Evolutionary conservation across 1,140 invertebrate genomes (phyloP), one percentile per base, ranked within the genome.

Genomic region (Campoletis sonorensis): DNA sequence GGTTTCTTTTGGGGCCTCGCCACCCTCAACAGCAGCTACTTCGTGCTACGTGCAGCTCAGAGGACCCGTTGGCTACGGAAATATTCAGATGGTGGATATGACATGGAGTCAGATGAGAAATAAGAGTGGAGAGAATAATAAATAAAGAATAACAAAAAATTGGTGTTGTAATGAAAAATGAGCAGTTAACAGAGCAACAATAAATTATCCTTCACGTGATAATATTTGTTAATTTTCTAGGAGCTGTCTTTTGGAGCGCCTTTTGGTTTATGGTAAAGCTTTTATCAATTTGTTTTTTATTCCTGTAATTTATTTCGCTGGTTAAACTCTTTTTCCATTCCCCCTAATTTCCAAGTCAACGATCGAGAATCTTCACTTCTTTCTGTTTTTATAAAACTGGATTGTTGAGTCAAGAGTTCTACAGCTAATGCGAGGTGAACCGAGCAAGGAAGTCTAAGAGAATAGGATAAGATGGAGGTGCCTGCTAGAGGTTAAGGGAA

Each of bases 381-480:
- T 70, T 26, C 45, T 27, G 23, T 18, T 15, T 26, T 75, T 45
- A 37, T 27, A 51, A 23, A 49, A 27, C 16, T 2, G 27, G n/a
- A 30, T 37, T 33, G n/a, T 21, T 18, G 54, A 26, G 23, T n/a
- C 4, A 15, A 37, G 58, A 45, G 45, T 67, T 78, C 37, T 16
- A 40, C 54, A 64, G 3, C 18, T 18, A 45, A 78, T 13, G 1
- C 16, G 30, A 61, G 72, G 40, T 40, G 18, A 61, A 61, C n/a
- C 61, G 76, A 64, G 23, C 18, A 23, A 45, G 54, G 33, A 78
- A 78, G 58, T 78, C 76, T 78, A 21, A 64, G 76, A 67, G 76
- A 78, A 78, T 78, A 16, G 72, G 3, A 26, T 30, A 49, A 75
- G 45, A 75, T 18, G 10, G 23, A 75, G 40, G 73, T 64, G 67